phyloP scores from a whole-genome alignment of 2,888 invertebrate genomes.

The Epirrita christyi region DNA sequence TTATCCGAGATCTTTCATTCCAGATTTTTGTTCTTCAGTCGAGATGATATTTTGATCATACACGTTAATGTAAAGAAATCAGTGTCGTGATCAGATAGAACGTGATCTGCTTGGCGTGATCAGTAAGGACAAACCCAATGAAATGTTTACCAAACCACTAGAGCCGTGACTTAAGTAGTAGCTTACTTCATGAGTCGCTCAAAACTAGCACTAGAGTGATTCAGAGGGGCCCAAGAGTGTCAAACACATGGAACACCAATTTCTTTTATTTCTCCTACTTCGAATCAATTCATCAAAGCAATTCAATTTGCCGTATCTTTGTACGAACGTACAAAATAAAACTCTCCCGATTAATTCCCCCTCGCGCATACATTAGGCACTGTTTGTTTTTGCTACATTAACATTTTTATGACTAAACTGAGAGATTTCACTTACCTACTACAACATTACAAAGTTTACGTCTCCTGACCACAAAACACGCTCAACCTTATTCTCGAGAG shows the following conservation, averaged over 20 bases:
- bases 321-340: conserved; percentile 56
- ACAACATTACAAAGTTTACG: conserved; percentile 53
- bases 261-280: conserved; percentile 16
- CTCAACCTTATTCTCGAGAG: conserved; percentile 6
- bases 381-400: conserved; percentile 82
- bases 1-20: no score
- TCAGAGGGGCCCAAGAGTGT: not conserved
- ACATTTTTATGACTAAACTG: conserved; percentile 83
- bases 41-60: no score
- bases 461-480: conserved; percentile 17
- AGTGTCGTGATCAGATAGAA: no score
- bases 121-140: no score
- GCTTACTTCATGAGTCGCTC: no score
- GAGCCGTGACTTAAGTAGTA: no score
- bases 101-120: no score
- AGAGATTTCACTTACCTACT: conserved; percentile 73
- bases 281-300: conserved; percentile 55
- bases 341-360: conserved; percentile 68
- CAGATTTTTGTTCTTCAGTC: no score
- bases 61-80: no score
- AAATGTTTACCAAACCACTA: no score
- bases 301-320: conserved; percentile 61
- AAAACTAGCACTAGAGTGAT: no score
- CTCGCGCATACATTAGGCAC: conserved; percentile 79
- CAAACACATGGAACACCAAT: conserved; percentile 3